These are phyloP conservation scores for Hemicordylus capensis DNA, from an alignment of 2,113 vertebrate species.

Conservation along the genomic window DNA sequence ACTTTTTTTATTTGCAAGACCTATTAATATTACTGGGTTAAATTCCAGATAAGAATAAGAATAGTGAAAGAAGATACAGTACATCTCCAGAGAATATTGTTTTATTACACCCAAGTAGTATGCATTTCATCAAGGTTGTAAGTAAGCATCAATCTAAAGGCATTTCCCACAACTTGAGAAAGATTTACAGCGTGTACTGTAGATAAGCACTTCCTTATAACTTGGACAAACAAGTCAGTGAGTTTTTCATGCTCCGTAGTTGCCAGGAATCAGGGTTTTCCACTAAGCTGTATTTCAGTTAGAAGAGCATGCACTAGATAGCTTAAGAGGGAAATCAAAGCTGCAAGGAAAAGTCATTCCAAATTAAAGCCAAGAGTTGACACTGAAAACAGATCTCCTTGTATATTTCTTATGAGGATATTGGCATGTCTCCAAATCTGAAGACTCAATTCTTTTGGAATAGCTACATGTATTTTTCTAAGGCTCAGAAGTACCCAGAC, in stretches of 20 bases:
- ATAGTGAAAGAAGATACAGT: background rate
- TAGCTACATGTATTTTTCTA: background rate
- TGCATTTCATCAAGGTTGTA: background rate
- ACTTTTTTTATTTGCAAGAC: background rate
- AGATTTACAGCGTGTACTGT: background rate
- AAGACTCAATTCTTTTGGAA: background rate
- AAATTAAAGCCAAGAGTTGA: background rate
- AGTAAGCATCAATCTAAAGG: background rate
- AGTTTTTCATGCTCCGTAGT: background rate
- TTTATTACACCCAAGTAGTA: background rate
- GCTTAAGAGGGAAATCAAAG: background rate
- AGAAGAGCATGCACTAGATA: too few relatives aligned
- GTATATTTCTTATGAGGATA: background rate
- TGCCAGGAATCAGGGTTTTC: background rate
- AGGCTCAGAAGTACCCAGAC: background rate
- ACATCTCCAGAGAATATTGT: background rate
- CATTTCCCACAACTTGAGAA: background rate
- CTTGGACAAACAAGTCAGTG: background rate
- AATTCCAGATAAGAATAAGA: background rate
- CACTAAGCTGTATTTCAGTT: background rate
- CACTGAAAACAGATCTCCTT: fast-evolving
- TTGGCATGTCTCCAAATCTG: background rate
- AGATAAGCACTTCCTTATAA: background rate
- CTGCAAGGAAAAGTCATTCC: background rate
- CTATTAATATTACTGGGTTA: background rate